A percentile compares a stretch with the other conserved stretches of the same genome.
phyloP scores from a whole-genome alignment of 2,797 vertebrate species.

The Urosaurus nigricauda region DNA sequence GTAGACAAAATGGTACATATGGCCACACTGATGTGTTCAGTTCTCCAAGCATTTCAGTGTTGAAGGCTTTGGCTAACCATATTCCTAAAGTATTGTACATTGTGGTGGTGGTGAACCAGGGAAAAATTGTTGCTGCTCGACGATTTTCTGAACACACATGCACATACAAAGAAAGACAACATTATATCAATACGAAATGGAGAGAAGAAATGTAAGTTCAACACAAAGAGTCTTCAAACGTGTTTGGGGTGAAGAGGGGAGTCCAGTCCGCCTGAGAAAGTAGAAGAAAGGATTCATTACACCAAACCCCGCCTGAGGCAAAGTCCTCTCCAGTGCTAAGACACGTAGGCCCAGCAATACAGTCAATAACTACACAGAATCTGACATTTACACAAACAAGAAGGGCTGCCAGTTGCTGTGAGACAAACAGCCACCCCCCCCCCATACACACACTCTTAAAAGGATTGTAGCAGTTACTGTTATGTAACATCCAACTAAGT shows the following conservation, averaged over 20 bases:
- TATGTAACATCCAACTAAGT: not conserved
- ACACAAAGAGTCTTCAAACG: conserved; percentile 9
- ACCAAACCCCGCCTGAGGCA: conserved; percentile 62
- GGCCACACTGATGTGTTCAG: conserved; percentile 55
- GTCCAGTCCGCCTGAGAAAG: conserved; percentile 59
- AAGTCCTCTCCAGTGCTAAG: conserved; percentile 55
- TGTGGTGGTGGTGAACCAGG: conserved; percentile 29
- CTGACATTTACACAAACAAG: conserved; percentile 75
- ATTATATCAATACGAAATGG: conserved; percentile 57
- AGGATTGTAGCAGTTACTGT: conserved; percentile 39
- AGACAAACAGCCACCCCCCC: conserved; percentile 71
- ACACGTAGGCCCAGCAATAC: conserved; percentile 53
- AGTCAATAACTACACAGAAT: conserved; percentile 69
- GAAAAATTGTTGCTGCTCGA: not conserved
- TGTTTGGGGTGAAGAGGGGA: not conserved
- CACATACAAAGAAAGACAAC: conserved; percentile 43
- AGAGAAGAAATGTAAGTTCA: conserved; percentile 65
- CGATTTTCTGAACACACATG: conserved; percentile 37
- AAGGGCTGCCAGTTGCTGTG: conserved; percentile 67
- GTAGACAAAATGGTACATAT: fast-evolving
- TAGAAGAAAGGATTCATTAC: conserved; percentile 70
- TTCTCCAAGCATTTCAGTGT: conserved; percentile 32
- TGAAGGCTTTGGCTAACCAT: conserved; percentile 46
- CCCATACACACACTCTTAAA: conserved; percentile 56
- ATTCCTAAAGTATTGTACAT: conserved; percentile 48